phyloP scores from a whole-genome alignment of 2,888 invertebrate species.

The Bugulina stolonifera region DNA sequence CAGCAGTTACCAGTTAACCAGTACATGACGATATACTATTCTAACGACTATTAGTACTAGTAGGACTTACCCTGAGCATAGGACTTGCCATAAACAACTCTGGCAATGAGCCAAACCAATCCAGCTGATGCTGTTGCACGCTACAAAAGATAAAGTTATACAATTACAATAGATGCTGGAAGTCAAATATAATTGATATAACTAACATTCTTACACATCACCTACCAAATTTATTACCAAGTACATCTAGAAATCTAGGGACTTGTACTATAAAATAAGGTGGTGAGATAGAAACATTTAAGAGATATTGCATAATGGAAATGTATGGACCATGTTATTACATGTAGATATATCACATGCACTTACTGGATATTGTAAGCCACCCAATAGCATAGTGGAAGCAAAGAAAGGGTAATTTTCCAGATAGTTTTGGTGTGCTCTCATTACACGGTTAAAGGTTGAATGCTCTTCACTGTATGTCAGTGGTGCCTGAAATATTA shows the following conservation, averaged over 20 bases:
- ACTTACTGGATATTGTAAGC: constrained; percentile 20
- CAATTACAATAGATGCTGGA: too few species aligned
- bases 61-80: constrained; percentile 10
- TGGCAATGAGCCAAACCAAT: not conserved
- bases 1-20: too few species aligned
- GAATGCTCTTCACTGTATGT: not conserved
- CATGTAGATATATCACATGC: too few species aligned
- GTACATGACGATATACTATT: too few species aligned
- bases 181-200: too few species aligned
- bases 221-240: too few species aligned
- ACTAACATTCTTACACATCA: too few species aligned
- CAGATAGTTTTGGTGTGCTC: not conserved
- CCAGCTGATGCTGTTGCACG: not conserved
- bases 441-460: constrained; percentile 6
- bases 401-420: constrained; percentile 17
- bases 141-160: not conserved
- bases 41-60: not conserved
- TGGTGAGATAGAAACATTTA: too few species aligned
- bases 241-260: too few species aligned
- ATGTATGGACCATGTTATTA: too few species aligned
- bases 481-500: not conserved
- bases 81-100: not conserved
- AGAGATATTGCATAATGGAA: too few species aligned
- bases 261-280: too few species aligned
- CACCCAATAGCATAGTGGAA: constrained; percentile 1